These are phyloP conservation scores for Drosophila mayaguana DNA, from an alignment of 2,888 invertebrate species.

Conservation along the genomic window DNA sequence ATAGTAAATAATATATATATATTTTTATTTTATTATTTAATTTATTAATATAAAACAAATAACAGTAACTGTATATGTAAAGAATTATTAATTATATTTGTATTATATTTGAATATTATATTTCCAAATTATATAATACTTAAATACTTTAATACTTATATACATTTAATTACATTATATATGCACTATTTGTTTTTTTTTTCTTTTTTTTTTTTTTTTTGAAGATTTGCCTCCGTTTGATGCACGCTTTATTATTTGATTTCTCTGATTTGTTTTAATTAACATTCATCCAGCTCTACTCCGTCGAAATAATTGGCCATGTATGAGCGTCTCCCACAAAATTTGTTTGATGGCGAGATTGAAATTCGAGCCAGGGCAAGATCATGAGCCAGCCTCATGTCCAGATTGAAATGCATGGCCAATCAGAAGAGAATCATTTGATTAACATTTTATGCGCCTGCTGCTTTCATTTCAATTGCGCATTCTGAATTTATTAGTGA, in stretches of 20 bases:
- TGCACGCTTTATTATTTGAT: not conserved
- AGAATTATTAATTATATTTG: no score
- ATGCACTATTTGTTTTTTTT: no score
- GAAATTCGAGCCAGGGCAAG: conserved; percentile 8
- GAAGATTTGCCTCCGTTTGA: no score
- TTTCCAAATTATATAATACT: no score
- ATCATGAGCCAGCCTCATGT: conserved; percentile 9
- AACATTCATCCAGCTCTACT: conserved; percentile 6
- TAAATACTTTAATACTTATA: no score
- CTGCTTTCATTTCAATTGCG: conserved; percentile 64
- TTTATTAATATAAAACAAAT: no score
- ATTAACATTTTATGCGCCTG: conserved; percentile 67
- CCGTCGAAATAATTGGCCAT: conserved; percentile 33
- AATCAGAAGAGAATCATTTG: conserved; percentile 53
- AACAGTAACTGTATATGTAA: no score
- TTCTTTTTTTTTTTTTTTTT: no score
- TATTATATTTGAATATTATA: no score
- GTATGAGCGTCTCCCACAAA: conserved; percentile 10
- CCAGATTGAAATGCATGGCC: conserved; percentile 29
- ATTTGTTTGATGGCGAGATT: conserved; percentile 39
- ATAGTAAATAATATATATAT: no score
- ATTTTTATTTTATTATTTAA: no score
- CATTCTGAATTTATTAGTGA: conserved; percentile 70
- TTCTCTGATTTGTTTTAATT: conserved; percentile 1
- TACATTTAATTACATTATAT: no score